phyloP scores from a whole-genome alignment of 2,797 vertebrate genomes.

The Periparus ater region DNA sequence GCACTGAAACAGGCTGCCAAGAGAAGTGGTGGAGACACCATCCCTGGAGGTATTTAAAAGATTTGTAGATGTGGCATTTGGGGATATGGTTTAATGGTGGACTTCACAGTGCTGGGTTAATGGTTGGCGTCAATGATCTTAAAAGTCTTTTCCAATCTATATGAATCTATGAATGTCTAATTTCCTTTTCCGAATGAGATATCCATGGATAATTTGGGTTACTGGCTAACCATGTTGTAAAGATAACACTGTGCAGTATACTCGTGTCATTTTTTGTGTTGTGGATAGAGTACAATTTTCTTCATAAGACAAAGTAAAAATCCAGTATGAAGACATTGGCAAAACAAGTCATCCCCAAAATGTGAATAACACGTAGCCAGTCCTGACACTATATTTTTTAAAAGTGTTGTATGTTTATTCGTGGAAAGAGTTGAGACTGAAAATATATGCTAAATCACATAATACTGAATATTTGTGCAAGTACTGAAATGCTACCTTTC shows the following conservation, averaged over 20 bases:
- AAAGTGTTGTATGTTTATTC: neutral
- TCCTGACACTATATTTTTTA: neutral
- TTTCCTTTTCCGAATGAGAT: neutral
- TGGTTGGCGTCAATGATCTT: neutral
- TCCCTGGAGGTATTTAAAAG: neutral
- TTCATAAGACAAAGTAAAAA: neutral
- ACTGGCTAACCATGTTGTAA: neutral
- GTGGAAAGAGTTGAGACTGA: neutral
- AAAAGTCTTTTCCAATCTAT: neutral
- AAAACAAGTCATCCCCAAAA: neutral
- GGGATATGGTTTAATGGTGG: neutral
- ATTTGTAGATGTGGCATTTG: fast-evolving
- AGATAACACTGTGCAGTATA: neutral
- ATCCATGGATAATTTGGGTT: neutral
- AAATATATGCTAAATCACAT: neutral
- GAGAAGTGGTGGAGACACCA: neutral
- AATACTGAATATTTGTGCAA: neutral
- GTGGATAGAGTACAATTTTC: neutral
- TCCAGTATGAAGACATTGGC: neutral
- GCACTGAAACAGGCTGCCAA: neutral
- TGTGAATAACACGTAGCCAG: neutral
- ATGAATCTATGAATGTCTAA: neutral
- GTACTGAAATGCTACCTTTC: neutral
- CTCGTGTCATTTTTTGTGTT: neutral
- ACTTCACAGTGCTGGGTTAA: fast-evolving